Base-by-base conservation (phyloP, 1,140 invertebrate species). In the Onthophagus taurus region DNA sequence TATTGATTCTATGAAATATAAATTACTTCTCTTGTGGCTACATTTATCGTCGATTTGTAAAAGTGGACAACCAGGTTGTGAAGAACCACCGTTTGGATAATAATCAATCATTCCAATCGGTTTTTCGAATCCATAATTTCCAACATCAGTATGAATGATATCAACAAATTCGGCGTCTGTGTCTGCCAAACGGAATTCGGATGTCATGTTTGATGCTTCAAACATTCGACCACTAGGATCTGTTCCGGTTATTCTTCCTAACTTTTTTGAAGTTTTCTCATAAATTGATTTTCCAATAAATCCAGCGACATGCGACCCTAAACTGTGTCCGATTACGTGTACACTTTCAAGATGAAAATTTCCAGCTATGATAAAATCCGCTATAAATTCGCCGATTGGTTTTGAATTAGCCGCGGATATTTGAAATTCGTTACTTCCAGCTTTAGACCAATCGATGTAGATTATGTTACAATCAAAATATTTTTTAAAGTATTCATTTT, bases 121-220 rank as follows among this genome's bases (percentile, higher is more conserved):
- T 20, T 72, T 66, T 0, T 73, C 72, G 42, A 80, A 81, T 0
- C 88, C 86, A 36, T 89, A 74, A 0, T 78, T 60, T 0, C 85
- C 85, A 0, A 81, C 86, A 60, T 92, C 86, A 0, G 88, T 89
- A 58, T 96, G 92, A 43, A 94, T 85, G 5, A 90, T 78, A 61
- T 95, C 92, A 3, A 96, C 90, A 58, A 92, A 92, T 3, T 70
- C 55, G 0, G 91, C 91, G 60, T 92, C 89, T 0, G 69, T 70
- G 0, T 11, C 20, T 3, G 52, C 52, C 13, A 71, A 52, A 48
- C 64, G 38, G 17, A 31, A 8, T n/a, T 31, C 6, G 3, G 4
- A 3, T 26, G 11, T 5, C 4, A 29, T 3, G 7, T 9, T 17
- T 5, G 26, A 18, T 13, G 4, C 3, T 29, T 43, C 41, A 23